Base-by-base conservation (phyloP, 2,797 vertebrate species). In the Acrossocheilus wenchowensis region DNA sequence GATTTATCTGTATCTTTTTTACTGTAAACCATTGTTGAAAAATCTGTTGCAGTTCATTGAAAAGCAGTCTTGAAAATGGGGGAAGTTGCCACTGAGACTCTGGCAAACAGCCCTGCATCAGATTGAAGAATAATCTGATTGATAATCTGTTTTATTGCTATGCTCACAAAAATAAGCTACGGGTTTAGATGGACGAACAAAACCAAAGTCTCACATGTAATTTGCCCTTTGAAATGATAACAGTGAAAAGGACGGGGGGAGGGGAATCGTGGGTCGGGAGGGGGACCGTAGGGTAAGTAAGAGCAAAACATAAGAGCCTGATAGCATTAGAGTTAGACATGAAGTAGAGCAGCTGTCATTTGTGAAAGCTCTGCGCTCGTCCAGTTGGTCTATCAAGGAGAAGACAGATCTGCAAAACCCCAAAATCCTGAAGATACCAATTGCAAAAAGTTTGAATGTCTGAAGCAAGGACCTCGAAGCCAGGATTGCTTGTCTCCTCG, bases 381-480 rank as follows among this genome's bases (percentile, higher is more conserved):
- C 26, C 50, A 4, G 54, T 69, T 83, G 43, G 69, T 82, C 8
- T 30, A 26, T 62, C 43, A 34, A 50, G 23, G 34, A 83, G n/a
- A 52, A 79, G 86, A 48, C 87, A 41, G 36, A 88, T 82, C 36
- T 62, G 54, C 72, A 19, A 86, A 87, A 89, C 84, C 91, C 85
- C 87, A 66, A 88, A 91, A 90, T 34, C 87, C 91, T 86, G 82
- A 85, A 90, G 90, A 21, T 86, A 89, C 87, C 0, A 91, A 92
- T 93, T 94, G 93, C 94, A 34, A 90, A 93, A 93, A 93, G 93
- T 93, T 94, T 93, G 92, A 93, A 92, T 94, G 90, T 86, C 89
- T 91, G 90, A 84, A 75, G 91, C 89, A 89, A 87, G 74, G 90
- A 94, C 89, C 89, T 83, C 91, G 91, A 93, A 93, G 90, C 87